A percentile compares a stretch with the other conserved stretches of the same genome.
phyloP scores from a whole-genome alignment of 2,113 vertebrate genomes.

The Ptychochromis oligacanthus region DNA sequence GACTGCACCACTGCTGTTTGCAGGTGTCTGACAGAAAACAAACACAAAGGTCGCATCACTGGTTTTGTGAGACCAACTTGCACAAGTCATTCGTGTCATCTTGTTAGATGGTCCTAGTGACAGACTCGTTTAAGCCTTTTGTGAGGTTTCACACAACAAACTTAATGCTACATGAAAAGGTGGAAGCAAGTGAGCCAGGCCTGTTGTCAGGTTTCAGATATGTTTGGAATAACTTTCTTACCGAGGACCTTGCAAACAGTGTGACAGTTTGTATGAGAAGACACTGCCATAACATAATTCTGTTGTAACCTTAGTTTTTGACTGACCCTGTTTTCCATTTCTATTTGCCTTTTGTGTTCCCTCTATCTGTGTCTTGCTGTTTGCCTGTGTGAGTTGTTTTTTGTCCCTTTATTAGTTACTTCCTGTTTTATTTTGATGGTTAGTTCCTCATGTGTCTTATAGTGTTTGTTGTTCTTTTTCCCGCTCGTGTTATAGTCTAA shows the following conservation, averaged over 20 bases:
- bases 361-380: background rate
- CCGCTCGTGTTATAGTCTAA: background rate
- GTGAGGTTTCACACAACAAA: slow-evolving; percentile 1
- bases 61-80: slow-evolving; percentile 21
- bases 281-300: background rate
- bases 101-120: slow-evolving; percentile 14
- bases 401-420: background rate
- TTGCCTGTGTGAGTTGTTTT: background rate
- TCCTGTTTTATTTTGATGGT: background rate
- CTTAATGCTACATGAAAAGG: background rate
- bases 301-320: background rate
- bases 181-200: background rate
- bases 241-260: background rate
- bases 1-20: slow-evolving; percentile 16
- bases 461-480: background rate
- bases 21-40: slow-evolving; percentile 33
- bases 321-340: background rate
- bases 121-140: slow-evolving; percentile 13
- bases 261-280: background rate
- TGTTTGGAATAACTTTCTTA: background rate
- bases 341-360: background rate
- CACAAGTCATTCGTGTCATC: slow-evolving; percentile 39
- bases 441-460: background rate
- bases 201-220: background rate
- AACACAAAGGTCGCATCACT: slow-evolving; percentile 24